Evolutionary conservation across 1,140 invertebrate species (phyloP).

Genomic region (Drosophila truncata): DNA sequence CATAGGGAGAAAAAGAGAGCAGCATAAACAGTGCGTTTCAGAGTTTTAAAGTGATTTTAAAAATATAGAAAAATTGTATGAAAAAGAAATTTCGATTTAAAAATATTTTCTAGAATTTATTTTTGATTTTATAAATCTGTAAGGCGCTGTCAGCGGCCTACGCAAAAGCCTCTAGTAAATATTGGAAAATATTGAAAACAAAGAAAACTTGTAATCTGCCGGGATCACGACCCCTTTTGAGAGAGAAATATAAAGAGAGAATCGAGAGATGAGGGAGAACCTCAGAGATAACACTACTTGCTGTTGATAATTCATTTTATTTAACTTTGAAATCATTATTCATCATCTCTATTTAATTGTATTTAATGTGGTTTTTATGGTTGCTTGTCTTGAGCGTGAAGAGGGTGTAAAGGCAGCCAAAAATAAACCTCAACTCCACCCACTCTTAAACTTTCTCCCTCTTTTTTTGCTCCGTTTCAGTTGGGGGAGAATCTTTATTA

Average conservation of each 20-base stretch:
- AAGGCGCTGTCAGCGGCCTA: background rate
- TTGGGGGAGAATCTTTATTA: constrained; percentile 52
- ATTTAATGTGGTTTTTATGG: constrained; percentile 31
- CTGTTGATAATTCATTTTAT: constrained; percentile 18
- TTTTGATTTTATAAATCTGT: background rate
- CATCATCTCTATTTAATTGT: constrained; percentile 38
- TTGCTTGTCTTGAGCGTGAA: constrained; percentile 1
- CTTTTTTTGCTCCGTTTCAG: background rate
- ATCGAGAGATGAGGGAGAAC: background rate
- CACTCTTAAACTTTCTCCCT: constrained; percentile 7
- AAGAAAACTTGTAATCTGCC: constrained; percentile 46
- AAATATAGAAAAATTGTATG: background rate
- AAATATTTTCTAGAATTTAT: background rate
- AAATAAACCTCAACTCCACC: constrained; percentile 24
- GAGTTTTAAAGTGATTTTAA: too few species aligned
- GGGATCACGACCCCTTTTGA: constrained; percentile 33
- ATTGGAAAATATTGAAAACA: constrained; percentile 55
- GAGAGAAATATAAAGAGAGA: background rate
- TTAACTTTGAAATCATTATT: constrained; percentile 31
- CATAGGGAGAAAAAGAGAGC: background rate
- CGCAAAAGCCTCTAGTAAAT: constrained; percentile 18
- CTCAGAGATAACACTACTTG: constrained; percentile 15
- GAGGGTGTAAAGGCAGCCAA: constrained; percentile 19
- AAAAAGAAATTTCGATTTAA: background rate
- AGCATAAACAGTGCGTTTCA: constrained; percentile 2